Conservation (phyloP, 2,113 vertebrate species). For the Mastomys natalensis region DNA sequence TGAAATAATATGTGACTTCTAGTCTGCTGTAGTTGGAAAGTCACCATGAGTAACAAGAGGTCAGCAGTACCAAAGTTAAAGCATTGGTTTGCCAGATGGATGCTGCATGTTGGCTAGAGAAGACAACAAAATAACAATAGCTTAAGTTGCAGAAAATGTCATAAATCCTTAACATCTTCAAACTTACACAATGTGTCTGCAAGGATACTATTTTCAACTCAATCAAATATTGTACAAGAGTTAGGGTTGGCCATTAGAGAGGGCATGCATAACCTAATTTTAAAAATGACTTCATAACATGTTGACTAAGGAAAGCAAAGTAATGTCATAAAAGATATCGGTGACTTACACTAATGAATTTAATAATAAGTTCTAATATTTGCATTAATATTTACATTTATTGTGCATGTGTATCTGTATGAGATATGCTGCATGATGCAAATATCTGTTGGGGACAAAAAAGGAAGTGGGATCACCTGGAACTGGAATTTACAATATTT, state of each 20-base stretch:
- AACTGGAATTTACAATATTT: neutral
- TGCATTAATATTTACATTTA: neutral
- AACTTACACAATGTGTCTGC: neutral
- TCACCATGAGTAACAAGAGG: neutral
- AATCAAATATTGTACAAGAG: neutral
- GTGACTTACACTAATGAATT: neutral
- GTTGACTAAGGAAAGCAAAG: neutral
- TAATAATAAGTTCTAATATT: neutral
- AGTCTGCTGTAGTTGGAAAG: too few species aligned
- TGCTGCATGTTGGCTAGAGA: neutral
- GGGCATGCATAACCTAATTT: neutral
- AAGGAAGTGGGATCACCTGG: neutral
- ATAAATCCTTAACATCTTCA: neutral
- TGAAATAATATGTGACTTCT: neutral
- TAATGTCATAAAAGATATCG: neutral
- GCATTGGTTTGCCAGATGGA: neutral
- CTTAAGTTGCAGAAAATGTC: neutral
- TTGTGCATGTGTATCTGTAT: neutral
- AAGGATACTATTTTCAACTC: neutral
- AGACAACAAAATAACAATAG: neutral
- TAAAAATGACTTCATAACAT: neutral
- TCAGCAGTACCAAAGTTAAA: neutral
- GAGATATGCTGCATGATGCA: neutral
- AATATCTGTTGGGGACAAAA: neutral
- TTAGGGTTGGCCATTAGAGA: neutral